A percentile compares a stretch with the other conserved stretches of the same genome.
These are phyloP conservation scores for Berghia stephanieae DNA, from an alignment of 1,140 invertebrate species.

Conservation along the genomic window DNA sequence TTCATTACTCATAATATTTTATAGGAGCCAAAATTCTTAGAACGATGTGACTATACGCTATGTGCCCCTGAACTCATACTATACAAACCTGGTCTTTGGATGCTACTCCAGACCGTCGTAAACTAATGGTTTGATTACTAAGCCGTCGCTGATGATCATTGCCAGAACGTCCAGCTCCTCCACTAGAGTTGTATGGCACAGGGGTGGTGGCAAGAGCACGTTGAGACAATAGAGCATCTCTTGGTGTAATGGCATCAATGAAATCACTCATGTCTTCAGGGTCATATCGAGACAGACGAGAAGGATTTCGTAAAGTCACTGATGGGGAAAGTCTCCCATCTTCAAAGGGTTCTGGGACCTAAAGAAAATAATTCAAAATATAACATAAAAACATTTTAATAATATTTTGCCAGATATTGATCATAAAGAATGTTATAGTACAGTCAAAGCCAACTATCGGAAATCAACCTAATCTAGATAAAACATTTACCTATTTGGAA, in stretches of 20 bases:
- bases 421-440: not conserved
- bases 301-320: conserved; percentile 34
- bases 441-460: not conserved
- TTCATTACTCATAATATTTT: not conserved
- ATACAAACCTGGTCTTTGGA: conserved; percentile 54
- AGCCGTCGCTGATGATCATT: conserved; percentile 20
- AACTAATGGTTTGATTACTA: conserved; percentile 28
- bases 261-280: conserved; percentile 21
- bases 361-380: not conserved
- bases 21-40: too few relatives aligned
- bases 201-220: conserved; percentile 6
- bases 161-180: not conserved
- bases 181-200: conserved; percentile 19
- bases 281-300: conserved; percentile 37
- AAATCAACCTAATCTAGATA: not conserved
- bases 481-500: not conserved
- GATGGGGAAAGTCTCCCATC: conserved; percentile 41
- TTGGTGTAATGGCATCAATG: conserved; percentile 25
- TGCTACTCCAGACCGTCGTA: conserved; percentile 1
- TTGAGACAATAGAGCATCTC: conserved; percentile 12
- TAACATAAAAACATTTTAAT: not conserved
- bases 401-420: not conserved
- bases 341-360: conserved; percentile 33
- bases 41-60: too few relatives aligned
- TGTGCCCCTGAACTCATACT: conserved; percentile 41